Evolutionary conservation across 2,888 invertebrate species (phyloP).

Genomic region (Aromia moschata): DNA sequence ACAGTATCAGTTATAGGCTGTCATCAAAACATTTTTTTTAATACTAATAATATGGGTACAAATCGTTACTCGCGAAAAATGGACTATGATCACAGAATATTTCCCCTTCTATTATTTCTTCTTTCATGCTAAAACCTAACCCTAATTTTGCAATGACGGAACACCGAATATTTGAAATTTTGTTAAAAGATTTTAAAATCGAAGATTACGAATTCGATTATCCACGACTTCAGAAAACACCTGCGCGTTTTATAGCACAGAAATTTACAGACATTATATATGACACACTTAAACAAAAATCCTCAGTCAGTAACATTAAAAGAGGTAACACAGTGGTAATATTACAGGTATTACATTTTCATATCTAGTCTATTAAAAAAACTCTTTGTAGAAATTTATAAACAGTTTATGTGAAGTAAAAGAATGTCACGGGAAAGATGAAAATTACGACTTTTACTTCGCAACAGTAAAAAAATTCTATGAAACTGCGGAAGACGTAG

Average conservation of each 20-base stretch:
- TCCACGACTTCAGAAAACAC: slow-evolving; percentile 39
- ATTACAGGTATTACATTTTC: neutral
- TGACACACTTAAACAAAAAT: slow-evolving; percentile 42
- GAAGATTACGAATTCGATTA: slow-evolving; percentile 29
- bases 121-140: neutral
- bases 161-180: slow-evolving; percentile 36
- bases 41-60: no score
- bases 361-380: neutral
- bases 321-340: slow-evolving; percentile 43
- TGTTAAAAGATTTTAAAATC: slow-evolving; percentile 31
- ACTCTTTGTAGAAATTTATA: slow-evolving; percentile 37
- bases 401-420: slow-evolving; percentile 34
- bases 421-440: slow-evolving; percentile 26
- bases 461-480: slow-evolving; percentile 18
- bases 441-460: slow-evolving; percentile 31
- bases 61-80: no score
- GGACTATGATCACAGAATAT: no score
- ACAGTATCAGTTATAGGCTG: no score
- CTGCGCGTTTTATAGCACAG: slow-evolving; percentile 34
- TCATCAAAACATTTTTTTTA: no score
- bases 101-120: no score
- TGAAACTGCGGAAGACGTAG: slow-evolving; percentile 13
- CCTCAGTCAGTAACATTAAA: slow-evolving; percentile 36
- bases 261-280: slow-evolving; percentile 42
- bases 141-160: slow-evolving; percentile 33